These are phyloP conservation scores for Pelagia noctiluca DNA, from an alignment of 30 jellyfish, hydroid and myxozoan genomes.

Conservation along the genomic window DNA sequence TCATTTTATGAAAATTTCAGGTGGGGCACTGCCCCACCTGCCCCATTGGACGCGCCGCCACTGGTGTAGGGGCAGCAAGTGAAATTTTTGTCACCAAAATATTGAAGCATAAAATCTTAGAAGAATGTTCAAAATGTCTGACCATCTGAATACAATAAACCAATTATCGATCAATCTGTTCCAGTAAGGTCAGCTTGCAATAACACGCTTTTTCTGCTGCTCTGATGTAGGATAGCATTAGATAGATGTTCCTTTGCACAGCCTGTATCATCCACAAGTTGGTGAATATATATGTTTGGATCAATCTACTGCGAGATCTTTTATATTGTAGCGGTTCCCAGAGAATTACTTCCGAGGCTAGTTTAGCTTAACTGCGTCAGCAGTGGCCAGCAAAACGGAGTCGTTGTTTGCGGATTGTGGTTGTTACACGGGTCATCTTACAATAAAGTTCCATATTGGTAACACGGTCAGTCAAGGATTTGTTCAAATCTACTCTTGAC, in stretches of 20 bases:
- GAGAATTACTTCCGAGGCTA: conserved; percentile 23
- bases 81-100: too few relatives aligned
- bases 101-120: too few relatives aligned
- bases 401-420: conserved; percentile 15
- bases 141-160: too few relatives aligned
- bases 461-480: conserved; percentile 27
- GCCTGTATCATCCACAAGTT: conserved; percentile 34
- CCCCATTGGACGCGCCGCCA: too few relatives aligned
- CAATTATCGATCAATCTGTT: too few relatives aligned
- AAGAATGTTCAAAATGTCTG: too few relatives aligned
- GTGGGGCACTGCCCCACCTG: too few relatives aligned
- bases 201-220: too few relatives aligned
- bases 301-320: conserved; percentile 20
- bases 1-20: too few relatives aligned
- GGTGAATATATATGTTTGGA: conserved; percentile 21
- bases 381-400: conserved; percentile 58
- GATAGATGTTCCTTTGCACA: neutral
- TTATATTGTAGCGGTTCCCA: conserved; percentile 46
- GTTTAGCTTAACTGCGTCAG: conserved; percentile 42
- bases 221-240: too few relatives aligned
- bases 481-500: conserved; percentile 36
- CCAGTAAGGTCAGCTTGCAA: too few relatives aligned
- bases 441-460: conserved; percentile 39
- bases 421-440: conserved; percentile 6
- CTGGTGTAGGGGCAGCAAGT: too few relatives aligned